A percentile compares a stretch with the other conserved stretches of the same genome.
Conservation (phyloP, 2,888 invertebrate genomes). For the Leucoptera coffeella region DNA sequence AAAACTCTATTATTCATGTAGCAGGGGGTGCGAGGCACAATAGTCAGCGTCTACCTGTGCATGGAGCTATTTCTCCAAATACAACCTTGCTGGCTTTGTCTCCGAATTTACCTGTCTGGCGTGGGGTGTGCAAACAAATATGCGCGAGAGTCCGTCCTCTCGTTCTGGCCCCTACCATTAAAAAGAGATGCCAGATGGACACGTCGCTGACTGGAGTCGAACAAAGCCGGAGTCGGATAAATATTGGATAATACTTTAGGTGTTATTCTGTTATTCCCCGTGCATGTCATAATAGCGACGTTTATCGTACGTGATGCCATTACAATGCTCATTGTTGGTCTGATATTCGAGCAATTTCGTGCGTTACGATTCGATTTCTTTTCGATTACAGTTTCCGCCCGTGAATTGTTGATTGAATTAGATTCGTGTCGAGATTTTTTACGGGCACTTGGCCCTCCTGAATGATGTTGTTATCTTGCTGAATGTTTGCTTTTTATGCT, state of each 20-base stretch:
- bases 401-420: constrained; percentile 27
- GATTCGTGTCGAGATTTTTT: constrained; percentile 20
- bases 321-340: constrained; percentile 31
- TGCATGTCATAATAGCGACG: constrained; percentile 48
- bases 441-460: constrained; percentile 24
- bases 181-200: no score
- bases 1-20: constrained; percentile 40
- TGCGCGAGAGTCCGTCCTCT: no score
- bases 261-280: constrained; percentile 36
- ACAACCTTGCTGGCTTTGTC: constrained; percentile 32
- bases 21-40: constrained; percentile 31
- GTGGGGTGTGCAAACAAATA: constrained; percentile 20
- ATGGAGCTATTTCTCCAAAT: constrained; percentile 36
- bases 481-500: constrained; percentile 6
- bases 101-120: constrained; percentile 39
- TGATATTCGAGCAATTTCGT: constrained; percentile 28
- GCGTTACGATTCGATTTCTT: constrained; percentile 29
- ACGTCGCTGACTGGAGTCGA: no score
- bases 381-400: constrained; percentile 30
- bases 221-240: constrained; percentile 5
- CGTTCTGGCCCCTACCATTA: no score
- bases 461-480: constrained; percentile 10
- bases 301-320: constrained; percentile 51
- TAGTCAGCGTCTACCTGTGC: constrained; percentile 36
- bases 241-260: constrained; percentile 15